These are phyloP conservation scores for Tipula confusa DNA, from an alignment of 2,888 invertebrate species.

Conservation along the genomic window DNA sequence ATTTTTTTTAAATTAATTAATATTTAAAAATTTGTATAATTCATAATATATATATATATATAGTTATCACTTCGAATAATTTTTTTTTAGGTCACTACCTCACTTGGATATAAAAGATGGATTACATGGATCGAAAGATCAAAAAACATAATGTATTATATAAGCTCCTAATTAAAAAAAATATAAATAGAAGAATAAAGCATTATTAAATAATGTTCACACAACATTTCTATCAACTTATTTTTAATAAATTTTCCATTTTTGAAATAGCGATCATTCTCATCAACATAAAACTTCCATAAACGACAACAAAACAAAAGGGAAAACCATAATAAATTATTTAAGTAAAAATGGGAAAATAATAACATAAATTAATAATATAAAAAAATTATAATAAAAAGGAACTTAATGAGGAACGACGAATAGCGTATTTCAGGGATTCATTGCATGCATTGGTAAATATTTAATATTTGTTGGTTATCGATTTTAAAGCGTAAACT, in stretches of 20 bases:
- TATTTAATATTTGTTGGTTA: not conserved
- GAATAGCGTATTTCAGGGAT: not conserved
- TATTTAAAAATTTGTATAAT: not conserved
- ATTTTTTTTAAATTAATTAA: not conserved
- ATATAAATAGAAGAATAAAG: slow-evolving; percentile 4
- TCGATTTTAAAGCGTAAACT: not conserved
- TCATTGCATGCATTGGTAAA: not conserved
- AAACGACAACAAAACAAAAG: not conserved
- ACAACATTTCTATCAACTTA: not conserved
- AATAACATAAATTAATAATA: not conserved
- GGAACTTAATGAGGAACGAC: not conserved
- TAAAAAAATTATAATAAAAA: not conserved
- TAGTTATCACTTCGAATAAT: not conserved
- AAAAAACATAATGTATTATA: not conserved
- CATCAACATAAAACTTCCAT: not conserved
- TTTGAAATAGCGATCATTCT: slow-evolving; percentile 6
- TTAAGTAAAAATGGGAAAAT: not conserved
- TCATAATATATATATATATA: too few relatives aligned
- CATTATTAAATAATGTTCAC: not conserved
- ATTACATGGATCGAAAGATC: not conserved
- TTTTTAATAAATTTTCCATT: slow-evolving; percentile 12
- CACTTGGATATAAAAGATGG: not conserved
- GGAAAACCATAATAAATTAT: not conserved
- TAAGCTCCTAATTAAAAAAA: not conserved
- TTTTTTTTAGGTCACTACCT: not conserved